Percentiles rank a stretch among this genome's conserved stretches.
phyloP scores from a whole-genome alignment of 2,888 invertebrate species.

The Laothoe populi region DNA sequence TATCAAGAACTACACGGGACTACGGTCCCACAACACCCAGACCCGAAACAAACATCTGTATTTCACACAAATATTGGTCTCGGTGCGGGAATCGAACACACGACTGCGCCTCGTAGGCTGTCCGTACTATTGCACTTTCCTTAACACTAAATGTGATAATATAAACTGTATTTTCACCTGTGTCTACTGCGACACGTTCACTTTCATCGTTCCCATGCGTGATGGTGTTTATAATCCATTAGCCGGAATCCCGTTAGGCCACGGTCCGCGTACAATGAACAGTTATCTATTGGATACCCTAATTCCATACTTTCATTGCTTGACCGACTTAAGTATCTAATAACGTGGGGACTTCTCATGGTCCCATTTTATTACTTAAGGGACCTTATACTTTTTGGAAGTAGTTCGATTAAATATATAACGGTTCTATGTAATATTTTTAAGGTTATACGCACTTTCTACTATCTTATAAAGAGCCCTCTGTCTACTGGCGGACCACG shows the following conservation, averaged over 20 bases:
- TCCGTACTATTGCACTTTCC: background rate
- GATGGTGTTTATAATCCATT: slow-evolving; percentile 7
- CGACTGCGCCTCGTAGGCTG: no score
- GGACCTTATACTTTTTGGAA: background rate
- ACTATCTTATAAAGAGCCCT: background rate
- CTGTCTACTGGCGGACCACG: background rate
- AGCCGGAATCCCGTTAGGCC: background rate
- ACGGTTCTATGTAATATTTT: background rate
- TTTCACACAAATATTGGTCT: no score
- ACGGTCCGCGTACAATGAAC: background rate
- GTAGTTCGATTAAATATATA: background rate
- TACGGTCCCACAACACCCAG: no score
- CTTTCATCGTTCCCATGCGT: slow-evolving; percentile 22
- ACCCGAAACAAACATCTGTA: no score
- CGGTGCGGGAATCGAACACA: no score
- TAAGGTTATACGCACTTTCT: background rate
- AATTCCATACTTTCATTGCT: slow-evolving; percentile 2
- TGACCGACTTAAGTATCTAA: background rate
- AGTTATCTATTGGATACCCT: slow-evolving; percentile 5
- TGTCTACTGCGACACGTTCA: slow-evolving; percentile 7
- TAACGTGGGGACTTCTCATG: slow-evolving; percentile 4
- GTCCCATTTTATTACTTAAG: background rate
- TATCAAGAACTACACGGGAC: no score
- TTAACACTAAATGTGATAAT: background rate
- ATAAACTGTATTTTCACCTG: background rate